These are phyloP conservation scores for Sinelater perroti DNA, from an alignment of 2,888 invertebrate genomes.

Conservation along the genomic window DNA sequence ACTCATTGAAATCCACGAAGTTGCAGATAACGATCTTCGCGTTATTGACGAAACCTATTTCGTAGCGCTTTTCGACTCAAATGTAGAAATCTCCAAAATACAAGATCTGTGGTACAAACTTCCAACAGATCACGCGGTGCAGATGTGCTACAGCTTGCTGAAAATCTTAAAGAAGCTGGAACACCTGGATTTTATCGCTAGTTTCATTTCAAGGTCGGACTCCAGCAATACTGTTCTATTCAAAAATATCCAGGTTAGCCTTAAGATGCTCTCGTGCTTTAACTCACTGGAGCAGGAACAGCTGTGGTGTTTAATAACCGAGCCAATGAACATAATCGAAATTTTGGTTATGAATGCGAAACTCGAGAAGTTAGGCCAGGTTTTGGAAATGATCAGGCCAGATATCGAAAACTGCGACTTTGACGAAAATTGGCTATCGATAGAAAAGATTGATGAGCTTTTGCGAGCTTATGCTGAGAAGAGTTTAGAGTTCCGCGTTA, in stretches of 20 bases:
- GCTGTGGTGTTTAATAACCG: slow-evolving; percentile 71
- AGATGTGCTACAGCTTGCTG: slow-evolving; percentile 71
- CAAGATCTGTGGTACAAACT: slow-evolving; percentile 68
- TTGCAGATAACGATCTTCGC: slow-evolving; percentile 65
- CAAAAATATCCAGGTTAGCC: slow-evolving; percentile 71
- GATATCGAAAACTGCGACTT: slow-evolving; percentile 60
- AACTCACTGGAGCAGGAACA: slow-evolving; percentile 65
- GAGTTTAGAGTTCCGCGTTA: slow-evolving; percentile 75
- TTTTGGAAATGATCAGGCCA: slow-evolving; percentile 68
- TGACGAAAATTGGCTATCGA: slow-evolving; percentile 68
- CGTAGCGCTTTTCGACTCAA: slow-evolving; percentile 66
- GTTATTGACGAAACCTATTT: slow-evolving; percentile 65
- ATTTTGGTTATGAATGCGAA: slow-evolving; percentile 88
- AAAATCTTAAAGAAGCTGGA: slow-evolving; percentile 69
- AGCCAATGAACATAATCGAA: slow-evolving; percentile 82
- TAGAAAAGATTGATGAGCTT: slow-evolving; percentile 73
- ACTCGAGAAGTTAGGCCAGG: slow-evolving; percentile 71
- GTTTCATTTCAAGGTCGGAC: slow-evolving; percentile 65
- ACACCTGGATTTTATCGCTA: slow-evolving; percentile 71
- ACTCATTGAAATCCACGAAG: slow-evolving; percentile 73
- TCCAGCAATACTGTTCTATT: slow-evolving; percentile 63
- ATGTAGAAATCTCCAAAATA: slow-evolving; percentile 60
- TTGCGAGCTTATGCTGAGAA: slow-evolving; percentile 81
- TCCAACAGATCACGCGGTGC: slow-evolving; percentile 66
- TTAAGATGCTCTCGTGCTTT: slow-evolving; percentile 74